Percentiles rank a stretch among this genome's conserved stretches.
phyloP scores from a whole-genome alignment of 2,113 vertebrate genomes.

The Acinonyx jubatus region DNA sequence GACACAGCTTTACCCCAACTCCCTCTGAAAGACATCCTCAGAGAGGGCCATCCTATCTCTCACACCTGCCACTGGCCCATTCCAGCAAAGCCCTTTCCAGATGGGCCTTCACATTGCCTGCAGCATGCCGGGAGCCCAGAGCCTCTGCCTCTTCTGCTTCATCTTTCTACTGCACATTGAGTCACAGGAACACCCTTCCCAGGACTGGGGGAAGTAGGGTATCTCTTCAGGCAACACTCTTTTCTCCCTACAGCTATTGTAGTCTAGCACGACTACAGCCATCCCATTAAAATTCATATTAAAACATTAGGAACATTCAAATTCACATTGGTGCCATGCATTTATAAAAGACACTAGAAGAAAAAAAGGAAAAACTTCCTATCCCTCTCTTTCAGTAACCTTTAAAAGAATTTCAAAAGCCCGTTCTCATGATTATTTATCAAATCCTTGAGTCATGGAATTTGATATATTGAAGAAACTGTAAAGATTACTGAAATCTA shows the following conservation, averaged over 20 bases:
- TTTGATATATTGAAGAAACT: neutral
- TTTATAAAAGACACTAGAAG: neutral
- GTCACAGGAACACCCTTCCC: neutral
- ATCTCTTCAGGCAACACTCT: neutral
- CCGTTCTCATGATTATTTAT: neutral
- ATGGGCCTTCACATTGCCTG: rapidly evolving
- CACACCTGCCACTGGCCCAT: too few species aligned
- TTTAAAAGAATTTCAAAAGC: neutral
- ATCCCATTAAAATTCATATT: neutral
- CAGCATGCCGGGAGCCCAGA: too few species aligned
- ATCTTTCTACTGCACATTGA: neutral
- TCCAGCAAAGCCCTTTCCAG: neutral
- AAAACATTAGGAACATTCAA: neutral
- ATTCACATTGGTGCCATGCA: neutral
- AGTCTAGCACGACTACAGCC: neutral
- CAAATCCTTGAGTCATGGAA: neutral
- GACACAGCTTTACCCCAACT: neutral
- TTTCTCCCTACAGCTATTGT: neutral
- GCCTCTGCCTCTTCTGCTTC: too few species aligned
- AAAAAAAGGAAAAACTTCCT: neutral
- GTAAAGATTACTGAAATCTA: neutral
- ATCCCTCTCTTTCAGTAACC: neutral
- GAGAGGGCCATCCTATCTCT: neutral
- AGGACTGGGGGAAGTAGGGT: neutral
- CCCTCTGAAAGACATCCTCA: neutral